Percentiles rank a stretch among this genome's conserved stretches.
Conservation (phyloP, 92 coral and sea anemone genomes). For the Zoanthus solanderi region DNA sequence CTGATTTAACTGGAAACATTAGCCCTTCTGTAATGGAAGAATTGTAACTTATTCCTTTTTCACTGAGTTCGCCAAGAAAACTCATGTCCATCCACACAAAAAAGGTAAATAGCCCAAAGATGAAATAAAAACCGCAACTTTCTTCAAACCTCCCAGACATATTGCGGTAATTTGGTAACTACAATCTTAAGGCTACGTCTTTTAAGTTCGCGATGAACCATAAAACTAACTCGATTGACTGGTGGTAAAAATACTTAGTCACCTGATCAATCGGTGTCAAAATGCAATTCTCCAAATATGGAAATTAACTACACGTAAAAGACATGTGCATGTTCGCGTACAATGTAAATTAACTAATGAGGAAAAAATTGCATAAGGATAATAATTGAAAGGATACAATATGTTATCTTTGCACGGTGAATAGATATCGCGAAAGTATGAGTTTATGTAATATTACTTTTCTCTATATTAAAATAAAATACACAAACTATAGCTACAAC, state of each 20-base stretch:
- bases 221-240: no score
- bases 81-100: slow-evolving; percentile 97
- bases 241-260: background rate
- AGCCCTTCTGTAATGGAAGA: slow-evolving; percentile 67
- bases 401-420: no score
- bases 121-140: slow-evolving; percentile 88
- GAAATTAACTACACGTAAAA: background rate
- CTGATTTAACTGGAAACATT: slow-evolving; percentile 87
- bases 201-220: no score
- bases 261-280: background rate
- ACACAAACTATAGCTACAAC: no score
- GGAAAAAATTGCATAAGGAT: no score
- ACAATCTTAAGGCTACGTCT: background rate
- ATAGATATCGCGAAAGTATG: no score
- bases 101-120: slow-evolving; percentile 84
- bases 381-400: no score
- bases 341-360: no score
- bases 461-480: no score
- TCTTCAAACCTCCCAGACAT: slow-evolving; percentile 86
- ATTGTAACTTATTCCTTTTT: slow-evolving; percentile 84
- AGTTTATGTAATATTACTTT: no score
- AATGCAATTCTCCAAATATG: background rate
- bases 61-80: slow-evolving; percentile 90
- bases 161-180: no score
- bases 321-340: no score